A percentile compares a stretch with the other conserved stretches of the same genome.
Conservation (phyloP, 2,888 invertebrate species). For the Rhamnusium bicolor region DNA sequence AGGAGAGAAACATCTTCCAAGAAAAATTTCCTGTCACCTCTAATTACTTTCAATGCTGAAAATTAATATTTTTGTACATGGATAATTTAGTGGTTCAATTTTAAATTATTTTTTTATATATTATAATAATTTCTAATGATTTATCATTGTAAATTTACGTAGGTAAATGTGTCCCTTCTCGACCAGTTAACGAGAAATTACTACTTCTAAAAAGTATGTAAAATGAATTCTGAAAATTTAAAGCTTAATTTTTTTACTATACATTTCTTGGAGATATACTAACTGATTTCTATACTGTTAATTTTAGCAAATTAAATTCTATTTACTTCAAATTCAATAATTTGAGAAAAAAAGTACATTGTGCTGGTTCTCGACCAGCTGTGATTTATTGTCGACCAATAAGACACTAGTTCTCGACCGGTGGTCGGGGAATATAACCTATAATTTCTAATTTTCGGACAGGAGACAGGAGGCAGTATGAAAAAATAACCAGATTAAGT, state of each 20-base stretch:
- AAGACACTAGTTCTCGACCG: neutral
- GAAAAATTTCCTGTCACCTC: too few relatives aligned
- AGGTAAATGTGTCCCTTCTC: neutral
- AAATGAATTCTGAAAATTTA: neutral
- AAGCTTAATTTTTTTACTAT: neutral
- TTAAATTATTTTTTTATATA: too few relatives aligned
- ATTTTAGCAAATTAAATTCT: neutral
- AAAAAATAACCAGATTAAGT: neutral
- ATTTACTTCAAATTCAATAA: neutral
- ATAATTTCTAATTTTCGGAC: neutral
- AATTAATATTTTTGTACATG: too few relatives aligned
- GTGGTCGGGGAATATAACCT: neutral
- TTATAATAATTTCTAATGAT: too few relatives aligned
- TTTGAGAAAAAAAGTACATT: neutral
- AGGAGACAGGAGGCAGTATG: neutral
- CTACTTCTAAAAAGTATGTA: neutral
- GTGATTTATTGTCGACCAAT: neutral
- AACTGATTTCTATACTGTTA: neutral
- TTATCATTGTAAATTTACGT: too few relatives aligned
- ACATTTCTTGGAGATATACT: neutral
- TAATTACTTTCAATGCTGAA: too few relatives aligned
- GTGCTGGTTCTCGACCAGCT: neutral
- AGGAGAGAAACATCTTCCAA: too few relatives aligned
- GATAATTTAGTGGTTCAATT: too few relatives aligned
- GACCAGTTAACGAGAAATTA: neutral